These are phyloP conservation scores for Probosciger aterrimus DNA, from an alignment of 2,113 vertebrate species.

Conservation along the genomic window DNA sequence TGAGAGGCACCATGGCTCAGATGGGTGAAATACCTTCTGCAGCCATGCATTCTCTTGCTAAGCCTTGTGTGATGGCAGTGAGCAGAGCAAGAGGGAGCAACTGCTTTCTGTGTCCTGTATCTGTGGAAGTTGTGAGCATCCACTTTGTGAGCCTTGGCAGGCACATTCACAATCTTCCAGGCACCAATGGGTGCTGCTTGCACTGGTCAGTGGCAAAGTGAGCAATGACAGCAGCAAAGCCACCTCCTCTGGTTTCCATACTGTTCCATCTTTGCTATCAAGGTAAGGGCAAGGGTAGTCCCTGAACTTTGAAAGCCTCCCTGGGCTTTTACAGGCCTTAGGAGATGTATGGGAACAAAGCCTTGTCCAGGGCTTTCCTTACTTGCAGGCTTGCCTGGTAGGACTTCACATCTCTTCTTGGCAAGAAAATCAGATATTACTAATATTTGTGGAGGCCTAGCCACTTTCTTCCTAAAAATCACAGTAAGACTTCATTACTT, in stretches of 20 bases:
- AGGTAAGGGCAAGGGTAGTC: neutral
- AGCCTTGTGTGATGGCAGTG: neutral
- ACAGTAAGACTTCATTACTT: neutral
- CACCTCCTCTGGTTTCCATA: neutral
- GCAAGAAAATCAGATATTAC: neutral
- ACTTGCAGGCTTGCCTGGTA: neutral
- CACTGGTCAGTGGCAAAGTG: neutral
- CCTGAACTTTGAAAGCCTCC: neutral
- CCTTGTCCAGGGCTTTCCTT: neutral
- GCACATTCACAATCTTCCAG: neutral
- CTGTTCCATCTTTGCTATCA: neutral
- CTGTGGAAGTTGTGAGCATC: neutral
- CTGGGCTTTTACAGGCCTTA: neutral
- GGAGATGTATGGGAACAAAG: neutral
- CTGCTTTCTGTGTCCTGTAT: rapidly evolving
- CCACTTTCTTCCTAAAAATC: neutral
- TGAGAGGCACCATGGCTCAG: neutral
- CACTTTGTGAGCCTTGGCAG: neutral
- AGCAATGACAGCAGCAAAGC: rapidly evolving
- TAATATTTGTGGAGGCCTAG: neutral
- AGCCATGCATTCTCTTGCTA: neutral
- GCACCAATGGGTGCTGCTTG: neutral
- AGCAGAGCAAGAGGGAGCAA: neutral
- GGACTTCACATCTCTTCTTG: neutral
- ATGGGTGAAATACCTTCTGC: neutral